phyloP scores from a whole-genome alignment of 2,113 vertebrate species.

The Catharus bicknelli region DNA sequence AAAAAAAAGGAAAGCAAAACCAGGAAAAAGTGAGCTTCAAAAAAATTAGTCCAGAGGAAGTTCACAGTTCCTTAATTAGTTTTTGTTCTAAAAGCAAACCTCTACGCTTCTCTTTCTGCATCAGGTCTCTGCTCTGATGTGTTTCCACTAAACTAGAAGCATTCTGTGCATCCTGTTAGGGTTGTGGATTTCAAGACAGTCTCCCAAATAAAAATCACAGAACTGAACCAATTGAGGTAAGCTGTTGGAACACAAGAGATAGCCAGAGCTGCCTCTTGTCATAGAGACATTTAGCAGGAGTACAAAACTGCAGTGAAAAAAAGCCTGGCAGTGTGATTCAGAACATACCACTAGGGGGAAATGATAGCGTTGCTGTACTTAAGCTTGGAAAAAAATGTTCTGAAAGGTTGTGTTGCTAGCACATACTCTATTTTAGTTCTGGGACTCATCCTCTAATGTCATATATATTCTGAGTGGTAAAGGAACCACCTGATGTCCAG shows the following conservation, averaged over 20 bases:
- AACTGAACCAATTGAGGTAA: background rate
- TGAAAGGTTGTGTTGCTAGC: slow-evolving; percentile 44
- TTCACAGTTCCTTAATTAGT: background rate
- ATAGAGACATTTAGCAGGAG: background rate
- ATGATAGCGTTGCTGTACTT: background rate
- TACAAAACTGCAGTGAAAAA: background rate
- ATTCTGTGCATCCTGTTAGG: background rate
- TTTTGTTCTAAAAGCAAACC: background rate
- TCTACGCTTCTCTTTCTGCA: background rate
- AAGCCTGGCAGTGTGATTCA: background rate
- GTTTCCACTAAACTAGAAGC: background rate
- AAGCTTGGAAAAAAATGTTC: slow-evolving; percentile 33
- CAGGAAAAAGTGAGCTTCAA: background rate
- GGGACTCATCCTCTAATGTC: slow-evolving; percentile 44
- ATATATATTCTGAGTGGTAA: slow-evolving; percentile 48
- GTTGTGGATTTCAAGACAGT: background rate
- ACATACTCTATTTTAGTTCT: slow-evolving; percentile 61
- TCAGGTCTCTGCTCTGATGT: background rate
- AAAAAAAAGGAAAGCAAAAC: background rate
- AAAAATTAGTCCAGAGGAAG: background rate
- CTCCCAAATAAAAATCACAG: background rate
- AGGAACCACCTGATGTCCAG: slow-evolving; percentile 52
- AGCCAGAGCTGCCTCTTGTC: background rate
- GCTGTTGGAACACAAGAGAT: background rate
- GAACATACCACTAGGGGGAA: background rate